A percentile compares a stretch with the other conserved stretches of the same genome.
phyloP scores from a whole-genome alignment of 2,888 invertebrate species.

The Eurytoma adleriae region DNA sequence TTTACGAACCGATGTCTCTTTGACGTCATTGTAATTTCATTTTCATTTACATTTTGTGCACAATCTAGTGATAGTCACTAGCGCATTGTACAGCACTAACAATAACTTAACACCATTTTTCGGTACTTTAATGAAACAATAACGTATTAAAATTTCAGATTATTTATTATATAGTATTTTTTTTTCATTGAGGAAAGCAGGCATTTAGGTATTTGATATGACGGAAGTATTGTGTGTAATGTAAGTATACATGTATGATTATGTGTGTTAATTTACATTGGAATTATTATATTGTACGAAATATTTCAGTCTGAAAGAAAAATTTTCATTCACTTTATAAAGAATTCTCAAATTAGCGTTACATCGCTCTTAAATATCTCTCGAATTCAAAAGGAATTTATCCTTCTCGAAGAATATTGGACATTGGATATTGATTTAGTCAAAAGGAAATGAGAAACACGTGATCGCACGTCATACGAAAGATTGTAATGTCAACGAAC shows the following conservation, averaged over 20 bases:
- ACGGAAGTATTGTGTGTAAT: constrained; percentile 23
- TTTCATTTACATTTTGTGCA: constrained; percentile 40
- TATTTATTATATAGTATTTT: constrained; percentile 15
- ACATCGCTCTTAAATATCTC: too few relatives aligned
- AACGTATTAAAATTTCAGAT: constrained; percentile 17
- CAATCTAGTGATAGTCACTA: constrained; percentile 12
- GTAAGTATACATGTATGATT: constrained; percentile 45
- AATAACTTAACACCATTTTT: background rate
- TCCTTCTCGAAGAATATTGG: too few relatives aligned
- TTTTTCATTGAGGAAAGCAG: constrained; percentile 33
- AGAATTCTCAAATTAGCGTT: too few relatives aligned
- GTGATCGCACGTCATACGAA: too few relatives aligned
- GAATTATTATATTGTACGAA: constrained; percentile 19
- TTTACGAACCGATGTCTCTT: constrained; percentile 16
- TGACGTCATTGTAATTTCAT: constrained; percentile 41
- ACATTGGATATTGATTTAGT: too few relatives aligned
- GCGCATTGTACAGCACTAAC: constrained; percentile 17
- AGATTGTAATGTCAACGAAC: too few relatives aligned
- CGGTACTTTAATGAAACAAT: constrained; percentile 2
- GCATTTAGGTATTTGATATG: constrained; percentile 55
- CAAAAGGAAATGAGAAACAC: too few relatives aligned
- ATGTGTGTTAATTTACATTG: constrained; percentile 38
- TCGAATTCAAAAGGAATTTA: too few relatives aligned
- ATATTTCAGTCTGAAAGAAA: constrained; percentile 30
- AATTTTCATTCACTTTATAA: background rate